Conservation (phyloP, 2,797 vertebrate species). For the Pithecia hirsuta region DNA sequence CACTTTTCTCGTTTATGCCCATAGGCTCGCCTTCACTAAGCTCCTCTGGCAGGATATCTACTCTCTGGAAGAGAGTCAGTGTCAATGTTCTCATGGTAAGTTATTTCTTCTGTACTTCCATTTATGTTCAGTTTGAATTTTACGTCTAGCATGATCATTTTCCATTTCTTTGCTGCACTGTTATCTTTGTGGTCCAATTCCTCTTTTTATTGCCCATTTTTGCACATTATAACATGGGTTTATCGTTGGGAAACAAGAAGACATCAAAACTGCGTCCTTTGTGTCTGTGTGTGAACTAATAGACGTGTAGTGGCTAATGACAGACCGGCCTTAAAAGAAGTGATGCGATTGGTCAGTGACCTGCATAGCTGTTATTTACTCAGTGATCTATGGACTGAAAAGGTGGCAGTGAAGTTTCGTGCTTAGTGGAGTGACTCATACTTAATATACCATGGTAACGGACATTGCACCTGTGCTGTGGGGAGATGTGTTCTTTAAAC, state of each 20-base stretch:
- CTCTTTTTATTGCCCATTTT: not conserved
- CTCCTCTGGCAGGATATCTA: not conserved
- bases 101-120: not conserved
- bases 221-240: not conserved
- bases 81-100: not conserved
- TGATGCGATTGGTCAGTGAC: not conserved
- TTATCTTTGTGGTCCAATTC: not conserved
- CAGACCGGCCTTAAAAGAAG: not conserved
- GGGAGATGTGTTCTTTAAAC: not conserved
- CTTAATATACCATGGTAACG: not conserved
- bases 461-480: not conserved
- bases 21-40: not conserved
- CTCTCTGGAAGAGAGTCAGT: not conserved
- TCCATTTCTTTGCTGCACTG: not conserved
- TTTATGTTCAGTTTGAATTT: not conserved
- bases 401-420: not conserved
- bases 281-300: not conserved
- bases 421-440: not conserved
- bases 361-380: not conserved
- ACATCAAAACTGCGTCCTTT: not conserved
- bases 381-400: not conserved
- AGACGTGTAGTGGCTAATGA: not conserved
- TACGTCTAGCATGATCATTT: not conserved
- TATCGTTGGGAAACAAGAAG: not conserved
- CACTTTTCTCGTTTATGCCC: not conserved